phyloP scores from a whole-genome alignment of 2,797 vertebrate species.

The Chaenodraco wilsoni region DNA sequence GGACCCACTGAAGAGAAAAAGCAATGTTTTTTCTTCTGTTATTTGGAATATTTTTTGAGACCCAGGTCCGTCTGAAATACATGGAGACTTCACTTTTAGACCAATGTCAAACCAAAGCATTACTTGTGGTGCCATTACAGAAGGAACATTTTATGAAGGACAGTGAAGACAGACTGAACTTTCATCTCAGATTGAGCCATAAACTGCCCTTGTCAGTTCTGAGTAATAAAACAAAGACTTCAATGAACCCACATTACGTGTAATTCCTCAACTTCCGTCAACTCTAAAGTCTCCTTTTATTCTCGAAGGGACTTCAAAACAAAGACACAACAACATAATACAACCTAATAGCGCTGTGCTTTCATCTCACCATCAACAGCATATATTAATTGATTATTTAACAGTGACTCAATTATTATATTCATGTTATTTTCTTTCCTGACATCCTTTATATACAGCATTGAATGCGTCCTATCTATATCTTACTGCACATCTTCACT shows the following conservation, averaged over 20 bases:
- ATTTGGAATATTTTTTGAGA: constrained; percentile 1
- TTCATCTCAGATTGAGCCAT: background rate
- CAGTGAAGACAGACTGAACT: background rate
- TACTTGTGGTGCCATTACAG: background rate
- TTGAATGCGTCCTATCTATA: background rate
- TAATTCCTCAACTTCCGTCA: background rate
- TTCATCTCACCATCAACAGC: background rate
- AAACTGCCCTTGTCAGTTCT: background rate
- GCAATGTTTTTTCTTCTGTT: background rate
- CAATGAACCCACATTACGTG: background rate
- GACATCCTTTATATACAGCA: background rate
- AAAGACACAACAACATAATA: background rate
- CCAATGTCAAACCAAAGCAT: background rate
- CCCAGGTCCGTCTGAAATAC: background rate
- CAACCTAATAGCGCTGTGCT: background rate
- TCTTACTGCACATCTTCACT: background rate
- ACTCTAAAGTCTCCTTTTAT: constrained; percentile 3
- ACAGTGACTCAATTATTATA: background rate
- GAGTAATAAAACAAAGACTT: background rate
- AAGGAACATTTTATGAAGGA: background rate
- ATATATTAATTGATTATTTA: background rate
- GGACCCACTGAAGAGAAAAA: constrained; percentile 6
- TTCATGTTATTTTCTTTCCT: background rate
- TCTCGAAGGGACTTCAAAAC: background rate
- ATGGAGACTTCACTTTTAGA: background rate